Base-by-base conservation (phyloP, 2,888 invertebrate genomes). In the Lapara coniferarum region DNA sequence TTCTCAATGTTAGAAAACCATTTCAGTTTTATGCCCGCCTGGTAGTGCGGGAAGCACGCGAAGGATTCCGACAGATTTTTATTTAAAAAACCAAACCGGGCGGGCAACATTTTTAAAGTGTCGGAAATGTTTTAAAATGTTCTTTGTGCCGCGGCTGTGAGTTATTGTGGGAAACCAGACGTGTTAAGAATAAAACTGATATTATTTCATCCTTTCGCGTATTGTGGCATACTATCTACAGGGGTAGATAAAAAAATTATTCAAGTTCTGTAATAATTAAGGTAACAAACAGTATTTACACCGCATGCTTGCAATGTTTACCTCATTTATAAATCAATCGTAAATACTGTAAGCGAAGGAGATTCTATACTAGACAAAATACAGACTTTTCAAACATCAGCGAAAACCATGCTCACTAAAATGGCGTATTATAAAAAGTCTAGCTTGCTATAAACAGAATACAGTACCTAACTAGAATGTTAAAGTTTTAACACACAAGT, bases 1-100 rank as follows among this genome's bases (percentile, higher is more conserved):
- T 83, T 82, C 81, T 79, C 80, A 81, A 78, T 80, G 80, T 80
- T 78, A 81, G 80, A 77, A 80, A 81, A 77, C 79, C 75, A 78
- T 77, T 74, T 79, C 78, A 78, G 80, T 81, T 81, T 81, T 78
- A 82, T 84, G 82, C 80, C 75, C 71, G 67, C 81, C 82, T 82
- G 79, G 80, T 82, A 80, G 76, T 73, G 71, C 63, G 68, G 77
- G 75, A 75, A 71, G 74, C 75, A 70, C 72, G 69, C 71, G 37
- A n/a, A 44, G 58, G 59, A 55, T 70, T 67, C 49, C 63, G 63
- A 25, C 46, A 70, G 52, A 53, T 58, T 69, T 69, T 71, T 68
- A 71, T 71, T 70, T 57, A 70, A 71, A 69, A 66, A 66, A 63
- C 63, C 49, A n/a, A 63, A 7, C n/a, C 16, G 53, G 53, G 44